Evolutionary conservation across 1,140 invertebrate genomes (phyloP).

Genomic region (Bombyx mandarina): DNA sequence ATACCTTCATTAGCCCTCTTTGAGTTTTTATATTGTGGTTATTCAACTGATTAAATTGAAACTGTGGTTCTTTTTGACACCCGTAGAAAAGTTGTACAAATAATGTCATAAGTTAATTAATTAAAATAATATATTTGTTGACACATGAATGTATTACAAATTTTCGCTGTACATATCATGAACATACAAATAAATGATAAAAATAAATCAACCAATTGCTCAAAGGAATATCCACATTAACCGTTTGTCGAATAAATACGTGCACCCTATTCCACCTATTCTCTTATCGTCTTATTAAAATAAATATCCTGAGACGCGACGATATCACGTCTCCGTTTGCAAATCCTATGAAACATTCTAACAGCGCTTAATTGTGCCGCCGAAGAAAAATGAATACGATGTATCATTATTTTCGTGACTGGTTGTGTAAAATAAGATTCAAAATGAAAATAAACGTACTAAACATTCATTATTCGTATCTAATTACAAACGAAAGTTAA

Average conservation of each 20-base stretch:
- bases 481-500: too few relatives aligned
- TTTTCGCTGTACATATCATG: background rate
- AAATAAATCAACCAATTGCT: background rate
- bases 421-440: too few relatives aligned
- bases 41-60: too few relatives aligned
- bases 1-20: too few relatives aligned
- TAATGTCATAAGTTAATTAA: background rate
- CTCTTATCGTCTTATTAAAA: constrained; percentile 31
- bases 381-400: constrained; percentile 9
- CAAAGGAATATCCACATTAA: background rate
- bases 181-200: background rate
- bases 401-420: background rate
- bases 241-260: background rate
- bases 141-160: background rate
- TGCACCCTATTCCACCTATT: constrained; percentile 9
- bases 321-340: constrained; percentile 15
- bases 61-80: too few relatives aligned
- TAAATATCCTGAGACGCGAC: constrained; percentile 24
- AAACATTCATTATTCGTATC: too few relatives aligned
- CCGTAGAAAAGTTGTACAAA: too few relatives aligned
- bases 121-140: background rate
- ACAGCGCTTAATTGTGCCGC: constrained; percentile 15
- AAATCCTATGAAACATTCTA: constrained; percentile 11
- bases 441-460: too few relatives aligned
- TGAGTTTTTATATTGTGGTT: too few relatives aligned